Conservation (phyloP, 2,888 invertebrate species). For the Acheta domesticus region DNA sequence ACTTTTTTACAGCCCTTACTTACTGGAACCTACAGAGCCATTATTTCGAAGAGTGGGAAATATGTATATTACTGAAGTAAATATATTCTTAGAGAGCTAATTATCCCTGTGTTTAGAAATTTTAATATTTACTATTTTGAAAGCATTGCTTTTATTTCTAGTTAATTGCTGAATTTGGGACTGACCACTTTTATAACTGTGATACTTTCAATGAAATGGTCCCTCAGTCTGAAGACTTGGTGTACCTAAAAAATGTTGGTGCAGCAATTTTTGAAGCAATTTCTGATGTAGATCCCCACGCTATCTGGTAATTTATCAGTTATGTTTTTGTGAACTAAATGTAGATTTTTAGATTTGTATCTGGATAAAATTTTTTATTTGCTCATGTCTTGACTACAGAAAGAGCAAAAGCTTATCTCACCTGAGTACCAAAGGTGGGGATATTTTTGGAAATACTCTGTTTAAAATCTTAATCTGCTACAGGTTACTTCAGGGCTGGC, state of each 20-base stretch:
- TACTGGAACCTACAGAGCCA: conserved; percentile 75
- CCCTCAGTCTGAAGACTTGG: conserved; percentile 60
- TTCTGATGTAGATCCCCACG: conserved; percentile 65
- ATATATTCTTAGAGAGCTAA: conserved; percentile 20
- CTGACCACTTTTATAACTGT: conserved; percentile 79
- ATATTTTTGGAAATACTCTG: neutral
- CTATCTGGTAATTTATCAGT: conserved; percentile 66
- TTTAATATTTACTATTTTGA: neutral
- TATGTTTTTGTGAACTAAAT: conserved; percentile 31
- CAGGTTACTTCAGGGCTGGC: conserved; percentile 81
- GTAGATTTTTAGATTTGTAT: neutral
- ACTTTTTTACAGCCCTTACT: conserved; percentile 56
- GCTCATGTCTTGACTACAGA: conserved; percentile 66
- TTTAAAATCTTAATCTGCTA: neutral
- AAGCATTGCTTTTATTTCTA: conserved; percentile 42
- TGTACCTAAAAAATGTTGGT: conserved; percentile 64
- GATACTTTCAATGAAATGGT: conserved; percentile 92
- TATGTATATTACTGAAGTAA: conserved; percentile 67
- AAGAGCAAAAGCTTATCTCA: conserved; percentile 69
- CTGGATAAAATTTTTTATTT: conserved; percentile 54
- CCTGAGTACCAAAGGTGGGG: conserved; percentile 66
- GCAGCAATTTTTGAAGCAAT: conserved; percentile 68
- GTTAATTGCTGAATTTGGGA: conserved; percentile 66
- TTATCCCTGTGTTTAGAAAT: neutral
- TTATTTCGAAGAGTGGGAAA: conserved; percentile 70